These are phyloP conservation scores for Apis laboriosa DNA, from an alignment of 1,140 invertebrate species.

Conservation along the genomic window DNA sequence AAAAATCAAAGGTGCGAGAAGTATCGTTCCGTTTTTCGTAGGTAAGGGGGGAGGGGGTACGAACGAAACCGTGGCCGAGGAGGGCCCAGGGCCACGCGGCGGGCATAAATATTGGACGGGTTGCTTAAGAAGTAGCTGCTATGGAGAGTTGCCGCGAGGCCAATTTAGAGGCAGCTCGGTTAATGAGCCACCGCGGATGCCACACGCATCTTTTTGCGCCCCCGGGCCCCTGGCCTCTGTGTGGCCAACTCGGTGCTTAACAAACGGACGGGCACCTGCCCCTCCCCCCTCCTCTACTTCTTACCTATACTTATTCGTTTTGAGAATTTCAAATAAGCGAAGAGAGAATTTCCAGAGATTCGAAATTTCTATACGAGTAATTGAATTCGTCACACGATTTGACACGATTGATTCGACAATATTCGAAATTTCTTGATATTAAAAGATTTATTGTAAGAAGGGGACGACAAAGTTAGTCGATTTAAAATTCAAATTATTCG, in stretches of 20 bases:
- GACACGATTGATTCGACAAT: too few relatives aligned
- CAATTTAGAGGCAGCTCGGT: conserved; percentile 78
- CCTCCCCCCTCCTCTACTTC: conserved; percentile 13
- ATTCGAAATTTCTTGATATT: too few relatives aligned
- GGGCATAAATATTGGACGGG: conserved; percentile 73
- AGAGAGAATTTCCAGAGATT: too few relatives aligned
- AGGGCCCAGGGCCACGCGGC: conserved; percentile 66
- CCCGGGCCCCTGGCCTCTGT: conserved; percentile 62
- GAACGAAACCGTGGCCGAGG: conserved; percentile 23
- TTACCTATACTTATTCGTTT: not conserved
- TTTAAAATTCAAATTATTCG: not conserved
- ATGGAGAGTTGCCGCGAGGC: conserved; percentile 74
- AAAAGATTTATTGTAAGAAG: too few relatives aligned
- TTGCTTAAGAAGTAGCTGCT: conserved; percentile 68
- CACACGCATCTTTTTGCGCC: conserved; percentile 75
- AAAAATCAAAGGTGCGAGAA: conserved; percentile 40
- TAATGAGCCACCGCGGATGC: conserved; percentile 78
- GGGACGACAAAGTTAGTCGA: too few relatives aligned
- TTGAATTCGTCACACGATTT: too few relatives aligned
- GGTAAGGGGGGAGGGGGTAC: not conserved
- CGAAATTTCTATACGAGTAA: too few relatives aligned
- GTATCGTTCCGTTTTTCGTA: conserved; percentile 24
- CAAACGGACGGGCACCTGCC: conserved; percentile 63
- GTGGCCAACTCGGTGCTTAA: conserved; percentile 60
- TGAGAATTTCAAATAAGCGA: conserved; percentile 3